Percentiles rank a stretch among this genome's conserved stretches.
These are phyloP conservation scores for Neoniphon sammara DNA, from an alignment of 2,797 vertebrate genomes.

Conservation along the genomic window DNA sequence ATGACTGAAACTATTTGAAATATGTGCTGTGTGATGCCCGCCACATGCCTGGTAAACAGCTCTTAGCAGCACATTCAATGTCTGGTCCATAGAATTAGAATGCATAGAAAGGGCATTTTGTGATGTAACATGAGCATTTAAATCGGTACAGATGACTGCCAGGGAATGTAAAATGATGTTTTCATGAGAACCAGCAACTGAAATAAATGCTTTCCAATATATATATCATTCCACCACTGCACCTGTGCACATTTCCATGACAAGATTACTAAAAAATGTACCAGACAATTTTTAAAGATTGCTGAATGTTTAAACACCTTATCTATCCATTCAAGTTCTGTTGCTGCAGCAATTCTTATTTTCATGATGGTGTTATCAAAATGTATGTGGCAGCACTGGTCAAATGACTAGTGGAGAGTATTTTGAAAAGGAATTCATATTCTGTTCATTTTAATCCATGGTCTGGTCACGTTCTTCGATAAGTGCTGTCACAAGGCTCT, in stretches of 20 bases:
- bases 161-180: conserved; percentile 18
- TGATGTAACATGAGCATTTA: not conserved
- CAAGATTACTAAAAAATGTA: not conserved
- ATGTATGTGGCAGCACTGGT: conserved; percentile 19
- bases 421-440: conserved; percentile 57
- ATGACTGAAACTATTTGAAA: conserved; percentile 16
- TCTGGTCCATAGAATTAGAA: conserved; percentile 6
- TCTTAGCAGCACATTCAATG: conserved; percentile 18
- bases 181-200: not conserved
- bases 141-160: not conserved
- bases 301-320: too few relatives aligned
- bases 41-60: conserved; percentile 16
- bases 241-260: not conserved
- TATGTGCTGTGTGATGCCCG: not conserved
- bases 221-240: not conserved
- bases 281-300: too few relatives aligned
- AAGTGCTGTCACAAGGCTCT: conserved; percentile 72
- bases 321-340: conserved; percentile 3
- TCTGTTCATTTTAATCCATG: conserved; percentile 42
- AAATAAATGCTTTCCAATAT: not conserved
- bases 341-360: not conserved
- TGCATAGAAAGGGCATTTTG: not conserved
- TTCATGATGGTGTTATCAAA: conserved; percentile 35
- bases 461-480: conserved; percentile 50
- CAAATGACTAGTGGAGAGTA: conserved; percentile 53